Base-by-base conservation (phyloP, 2,888 invertebrate genomes). In the Vanessa cardui region DNA sequence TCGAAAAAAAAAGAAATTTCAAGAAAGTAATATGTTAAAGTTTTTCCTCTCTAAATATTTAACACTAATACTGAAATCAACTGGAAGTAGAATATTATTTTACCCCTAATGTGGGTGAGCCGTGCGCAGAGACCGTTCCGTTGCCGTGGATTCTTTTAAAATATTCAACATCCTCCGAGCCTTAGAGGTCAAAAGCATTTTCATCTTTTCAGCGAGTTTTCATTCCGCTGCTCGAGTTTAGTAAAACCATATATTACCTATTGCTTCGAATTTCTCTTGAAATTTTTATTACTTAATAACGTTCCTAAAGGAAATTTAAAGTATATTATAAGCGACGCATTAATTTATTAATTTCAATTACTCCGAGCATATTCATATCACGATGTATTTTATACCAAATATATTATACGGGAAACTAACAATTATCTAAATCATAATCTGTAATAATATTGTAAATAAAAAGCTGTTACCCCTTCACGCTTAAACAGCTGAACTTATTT, bases 141-240 rank as follows among this genome's bases (percentile, higher is more conserved):
- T 68, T 70, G 72, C 72, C 62, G 73, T 74, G 71, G 73, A 74
- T 76, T 73, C 75, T 74, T 74, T 75, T 78, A 73, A 77, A 78
- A 78, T 77, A 77, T 78, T 77, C 74, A 78, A 68, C 68, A 73
- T 69, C 70, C 73, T 71, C 72, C 70, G 62, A 75, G 74, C 73
- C 71, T 74, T 73, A 70, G 74, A 77, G 76, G 74, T 76, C 76
- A 74, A 78, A 76, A 76, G 76, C 74, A 75, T 77, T 77, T 77
- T 77, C 75, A 76, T 77, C 76, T 76, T 75, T 74, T 75, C 73
- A 74, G 64, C 68, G 72, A 74, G 73, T 73, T 76, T 77, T 73
- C 73, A 75, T 76, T 76, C 69, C 74, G 72, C 71, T 72, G 61
- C 68, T 70, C 64, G 66, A 72, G 69, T 72, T 66, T 61, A 70